A percentile compares a stretch with the other conserved stretches of the same genome.
Conservation (phyloP, 2,797 vertebrate species). For the Centropyge bicolor region DNA sequence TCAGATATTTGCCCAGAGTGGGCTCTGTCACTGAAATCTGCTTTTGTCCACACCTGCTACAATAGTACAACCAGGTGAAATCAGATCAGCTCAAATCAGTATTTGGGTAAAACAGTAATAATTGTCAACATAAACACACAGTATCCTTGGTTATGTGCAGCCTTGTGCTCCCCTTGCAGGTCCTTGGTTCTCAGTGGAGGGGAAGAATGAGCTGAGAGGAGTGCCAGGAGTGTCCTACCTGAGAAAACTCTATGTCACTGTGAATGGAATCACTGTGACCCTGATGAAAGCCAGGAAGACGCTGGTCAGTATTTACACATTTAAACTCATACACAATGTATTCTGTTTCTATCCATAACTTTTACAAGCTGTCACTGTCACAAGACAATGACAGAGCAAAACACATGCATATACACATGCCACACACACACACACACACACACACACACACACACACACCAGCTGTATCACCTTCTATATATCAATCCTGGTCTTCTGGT, state of each 20-base stretch:
- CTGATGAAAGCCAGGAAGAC: constrained; percentile 82
- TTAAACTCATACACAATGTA: background rate
- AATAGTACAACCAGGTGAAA: background rate
- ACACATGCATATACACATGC: background rate
- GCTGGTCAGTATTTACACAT: constrained; percentile 78
- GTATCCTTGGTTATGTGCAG: background rate
- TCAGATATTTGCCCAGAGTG: background rate
- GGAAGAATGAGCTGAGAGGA: constrained; percentile 85
- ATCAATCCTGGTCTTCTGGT: constrained; percentile 18
- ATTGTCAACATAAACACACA: no score
- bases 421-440: background rate
- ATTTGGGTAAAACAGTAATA: background rate
- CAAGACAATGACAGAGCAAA: background rate
- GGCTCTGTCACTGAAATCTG: background rate
- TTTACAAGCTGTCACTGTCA: background rate
- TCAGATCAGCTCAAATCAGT: no score
- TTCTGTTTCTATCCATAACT: background rate
- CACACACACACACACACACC: background rate
- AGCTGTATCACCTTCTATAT: background rate
- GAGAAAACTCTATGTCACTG: constrained; percentile 83
- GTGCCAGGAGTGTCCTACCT: constrained; percentile 82
- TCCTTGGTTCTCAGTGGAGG: constrained; percentile 88
- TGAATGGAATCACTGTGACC: constrained; percentile 81
- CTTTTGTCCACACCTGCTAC: background rate
- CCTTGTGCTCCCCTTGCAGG: constrained; percentile 65